Base-by-base conservation (phyloP, 2,797 vertebrate genomes). In the Lerista edwardsae region DNA sequence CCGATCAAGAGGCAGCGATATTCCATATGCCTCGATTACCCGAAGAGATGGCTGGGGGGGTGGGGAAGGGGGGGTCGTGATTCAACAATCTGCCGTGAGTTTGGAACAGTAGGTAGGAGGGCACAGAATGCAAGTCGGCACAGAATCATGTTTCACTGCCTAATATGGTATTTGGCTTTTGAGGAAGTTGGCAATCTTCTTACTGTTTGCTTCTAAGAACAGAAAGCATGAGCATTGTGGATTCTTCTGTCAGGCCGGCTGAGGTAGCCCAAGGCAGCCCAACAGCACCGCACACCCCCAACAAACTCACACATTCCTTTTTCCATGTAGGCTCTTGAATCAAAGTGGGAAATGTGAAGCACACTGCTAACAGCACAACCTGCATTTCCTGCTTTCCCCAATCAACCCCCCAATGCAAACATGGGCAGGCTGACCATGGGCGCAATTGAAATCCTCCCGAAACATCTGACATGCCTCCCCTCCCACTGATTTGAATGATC, bases 11-110 rank as follows among this genome's bases (percentile, higher is more conserved):
- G 55, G 73, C 73, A 81, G 39, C 27, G 36, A 23, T 59, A 59
- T 75, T 69, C 72, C 84, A 76, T 81, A 81, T 81, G 84, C 62
- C 73, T 81, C 72, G 67, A 75, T 57, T 81, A 73, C 55, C 12
- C 4, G 51, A 55, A 62, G 55, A 27, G 55, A 62, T 12, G n/a
- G 64, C 69, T 73, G 79, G 47, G n/a, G 31, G 68, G 78, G 77
- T 61, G n/a, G n/a, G n/a, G 64, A 76, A 73, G 79, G 47, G n/a
- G 31, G 68, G 78, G 77, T 61, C n/a, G 78, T 71, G 84, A 80
- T 76, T 81, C n/a, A 76, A n/a, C 79, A 81, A 81, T 75, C 84
- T 86, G 84, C 36, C 25, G 57, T 9, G 41, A 68, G 57, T 69
- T 59, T 69, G 64, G 64, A 81, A 71, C 64, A 76, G 79, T 76